A percentile compares a stretch with the other conserved stretches of the same genome.
These are phyloP conservation scores for Hylaeus anthracinus DNA, from an alignment of 1,140 invertebrate species.

Conservation along the genomic window DNA sequence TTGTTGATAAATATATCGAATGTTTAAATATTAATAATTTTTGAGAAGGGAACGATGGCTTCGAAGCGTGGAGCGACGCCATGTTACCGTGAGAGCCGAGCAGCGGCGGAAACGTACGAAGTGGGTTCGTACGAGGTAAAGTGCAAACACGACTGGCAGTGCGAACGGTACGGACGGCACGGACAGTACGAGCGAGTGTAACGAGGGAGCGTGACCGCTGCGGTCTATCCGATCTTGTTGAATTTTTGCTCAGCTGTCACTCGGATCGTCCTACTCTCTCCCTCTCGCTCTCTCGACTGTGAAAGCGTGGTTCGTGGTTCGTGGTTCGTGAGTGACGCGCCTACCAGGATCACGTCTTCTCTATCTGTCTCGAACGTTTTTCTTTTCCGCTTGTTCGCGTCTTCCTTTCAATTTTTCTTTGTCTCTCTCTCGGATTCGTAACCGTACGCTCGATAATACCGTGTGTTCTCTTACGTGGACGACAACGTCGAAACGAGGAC, in stretches of 20 bases:
- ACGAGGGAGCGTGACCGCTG: slow-evolving; percentile 64
- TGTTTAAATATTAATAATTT: background rate
- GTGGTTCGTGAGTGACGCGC: slow-evolving; percentile 44
- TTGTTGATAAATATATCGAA: background rate
- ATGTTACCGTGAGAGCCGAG: slow-evolving; percentile 31
- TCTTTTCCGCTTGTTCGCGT: slow-evolving; percentile 7
- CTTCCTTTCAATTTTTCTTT: background rate
- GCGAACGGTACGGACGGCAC: slow-evolving; percentile 47
- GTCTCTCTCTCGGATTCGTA: slow-evolving; percentile 15
- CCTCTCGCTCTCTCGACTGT: slow-evolving; percentile 26
- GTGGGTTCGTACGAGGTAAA: slow-evolving; percentile 21
- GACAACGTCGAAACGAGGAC: slow-evolving; percentile 24
- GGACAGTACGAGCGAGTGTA: slow-evolving; percentile 59
- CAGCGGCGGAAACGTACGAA: slow-evolving; percentile 44
- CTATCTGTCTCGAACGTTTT: background rate
- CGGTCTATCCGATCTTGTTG: slow-evolving; percentile 49
- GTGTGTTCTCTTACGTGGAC: slow-evolving; percentile 3
- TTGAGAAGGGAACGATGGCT: background rate
- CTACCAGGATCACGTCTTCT: slow-evolving; percentile 31
- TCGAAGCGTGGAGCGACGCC: background rate
- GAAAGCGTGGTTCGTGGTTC: slow-evolving; percentile 38
- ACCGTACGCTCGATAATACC: background rate
- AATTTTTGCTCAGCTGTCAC: slow-evolving; percentile 46
- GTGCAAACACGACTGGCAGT: slow-evolving; percentile 61
- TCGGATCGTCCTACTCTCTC: slow-evolving; percentile 1